These are phyloP conservation scores for Chaenocephalus aceratus DNA, from an alignment of 2,113 vertebrate genomes.

Conservation along the genomic window DNA sequence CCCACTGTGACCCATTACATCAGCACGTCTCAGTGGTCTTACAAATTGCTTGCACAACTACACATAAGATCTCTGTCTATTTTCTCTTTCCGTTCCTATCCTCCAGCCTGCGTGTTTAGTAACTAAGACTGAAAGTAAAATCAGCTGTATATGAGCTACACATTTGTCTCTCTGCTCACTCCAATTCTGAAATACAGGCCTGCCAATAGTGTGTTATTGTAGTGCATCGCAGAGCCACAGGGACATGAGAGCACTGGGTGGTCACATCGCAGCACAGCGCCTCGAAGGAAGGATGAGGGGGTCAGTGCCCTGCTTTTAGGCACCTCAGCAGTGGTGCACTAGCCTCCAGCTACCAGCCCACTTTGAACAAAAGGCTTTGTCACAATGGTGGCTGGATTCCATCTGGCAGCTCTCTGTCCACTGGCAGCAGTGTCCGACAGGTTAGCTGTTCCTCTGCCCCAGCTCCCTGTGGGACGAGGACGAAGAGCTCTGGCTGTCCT, in stretches of 20 bases:
- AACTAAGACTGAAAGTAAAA: constrained; percentile 48
- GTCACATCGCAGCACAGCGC: constrained; percentile 32
- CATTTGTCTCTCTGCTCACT: constrained; percentile 20
- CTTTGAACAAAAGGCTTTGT: constrained; percentile 11
- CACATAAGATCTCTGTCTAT: constrained; percentile 12
- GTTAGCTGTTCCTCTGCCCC: constrained; percentile 78
- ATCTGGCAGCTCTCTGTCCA: not conserved
- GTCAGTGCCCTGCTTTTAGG: constrained; percentile 41
- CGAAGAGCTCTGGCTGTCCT: constrained; percentile 71
- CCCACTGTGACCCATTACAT: constrained; percentile 49
- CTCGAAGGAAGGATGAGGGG: constrained; percentile 31
- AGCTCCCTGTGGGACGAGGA: constrained; percentile 67
- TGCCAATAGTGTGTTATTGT: constrained; percentile 40
- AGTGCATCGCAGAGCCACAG: constrained; percentile 40
- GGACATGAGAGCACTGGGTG: constrained; percentile 30
- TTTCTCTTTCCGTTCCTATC: constrained; percentile 10
- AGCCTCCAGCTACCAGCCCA: constrained; percentile 40
- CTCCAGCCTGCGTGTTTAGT: constrained; percentile 28
- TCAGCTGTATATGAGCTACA: constrained; percentile 50
- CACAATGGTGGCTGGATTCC: not conserved
- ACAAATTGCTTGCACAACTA: constrained; percentile 45
- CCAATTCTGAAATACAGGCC: constrained; percentile 36
- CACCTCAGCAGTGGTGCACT: constrained; percentile 39
- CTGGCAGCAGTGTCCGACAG: not conserved
- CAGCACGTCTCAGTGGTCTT: constrained; percentile 40